Conservation (phyloP, 2,797 vertebrate species). For the Hipposideros larvatus region DNA sequence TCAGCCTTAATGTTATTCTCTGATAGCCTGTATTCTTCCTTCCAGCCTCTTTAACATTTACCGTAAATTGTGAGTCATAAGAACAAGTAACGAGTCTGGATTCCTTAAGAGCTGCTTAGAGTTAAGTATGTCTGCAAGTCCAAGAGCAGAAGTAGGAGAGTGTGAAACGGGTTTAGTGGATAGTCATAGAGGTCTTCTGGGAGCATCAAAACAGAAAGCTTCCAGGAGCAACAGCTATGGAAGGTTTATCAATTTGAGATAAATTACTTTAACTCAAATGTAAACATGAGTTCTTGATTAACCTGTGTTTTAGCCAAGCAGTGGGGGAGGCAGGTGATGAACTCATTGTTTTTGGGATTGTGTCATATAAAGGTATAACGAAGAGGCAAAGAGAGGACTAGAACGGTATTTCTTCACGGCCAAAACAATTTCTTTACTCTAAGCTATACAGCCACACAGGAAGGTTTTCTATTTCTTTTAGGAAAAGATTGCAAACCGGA, state of each 20-base stretch:
- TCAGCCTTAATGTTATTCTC: background rate
- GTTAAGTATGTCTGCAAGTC: background rate
- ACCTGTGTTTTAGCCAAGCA: background rate
- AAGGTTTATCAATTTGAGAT: background rate
- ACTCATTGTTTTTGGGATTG: background rate
- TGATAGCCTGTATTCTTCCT: background rate
- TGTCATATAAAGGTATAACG: background rate
- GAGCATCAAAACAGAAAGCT: background rate
- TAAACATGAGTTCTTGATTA: background rate
- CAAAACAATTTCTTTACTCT: background rate
- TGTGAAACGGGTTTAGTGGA: background rate
- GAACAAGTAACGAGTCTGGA: background rate
- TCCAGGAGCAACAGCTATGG: background rate
- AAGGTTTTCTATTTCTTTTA: background rate
- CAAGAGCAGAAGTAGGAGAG: background rate
- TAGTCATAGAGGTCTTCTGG: background rate
- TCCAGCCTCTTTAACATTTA: background rate
- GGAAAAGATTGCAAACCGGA: background rate
- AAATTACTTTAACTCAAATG: background rate
- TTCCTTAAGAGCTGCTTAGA: background rate
- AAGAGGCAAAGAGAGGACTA: background rate
- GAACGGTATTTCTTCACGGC: background rate
- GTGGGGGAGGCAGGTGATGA: background rate
- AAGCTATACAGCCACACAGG: background rate
- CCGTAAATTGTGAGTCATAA: background rate